Base-by-base conservation (phyloP, 2,113 vertebrate species). In the Pterocles gutturalis region DNA sequence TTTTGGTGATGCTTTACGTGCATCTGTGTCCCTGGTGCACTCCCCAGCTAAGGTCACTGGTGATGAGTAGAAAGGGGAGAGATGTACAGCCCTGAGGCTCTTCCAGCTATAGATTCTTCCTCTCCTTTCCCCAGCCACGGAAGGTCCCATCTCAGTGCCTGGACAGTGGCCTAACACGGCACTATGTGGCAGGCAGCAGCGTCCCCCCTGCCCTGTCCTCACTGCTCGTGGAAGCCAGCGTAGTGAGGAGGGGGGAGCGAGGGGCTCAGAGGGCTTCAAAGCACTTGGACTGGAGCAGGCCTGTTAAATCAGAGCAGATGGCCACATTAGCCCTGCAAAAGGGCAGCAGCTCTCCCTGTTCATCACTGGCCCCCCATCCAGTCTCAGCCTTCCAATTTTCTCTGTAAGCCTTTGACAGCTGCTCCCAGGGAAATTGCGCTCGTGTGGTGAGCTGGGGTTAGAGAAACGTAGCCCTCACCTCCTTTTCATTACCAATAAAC, bases 401-500 rank as follows among this genome's bases (percentile, higher is more conserved):
- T 67, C 87, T 11, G 48, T 55, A 46, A 97, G 92, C 84, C 83
- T 93, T 43, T 89, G 93, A 89, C 95, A 97, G 96, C 93, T 94
- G 96, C 94, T 96, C 93, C 49, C 0, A 3, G 87, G 80, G 92
- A 96, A 96, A 95, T 94, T 64, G 89, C n/a, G 25, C 81, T 67
- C 5, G 9, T 17, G 21, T 87, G 60, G 61, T 26, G 64, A 81
- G 72, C 77, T 0, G 5, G 92, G 92, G 88, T 20, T 61, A 48
- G 64, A 65, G 91, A 67, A 46, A 85, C 3, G 3, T 5, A 57
- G 87, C 83, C 91, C 92, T 86, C 70, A 55, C 43, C 89, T 95
- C 83, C 87, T 80, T 96, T 83, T 94, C 94, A 94, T 97, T 89
- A 62, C 91, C 87, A 82, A n/a, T 58, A 93, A 90, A 92, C 93